Evolutionary conservation across 2,113 vertebrate genomes (phyloP), one percentile per base, ranked within the genome.

Genomic region (Tauraco erythrolophus): DNA sequence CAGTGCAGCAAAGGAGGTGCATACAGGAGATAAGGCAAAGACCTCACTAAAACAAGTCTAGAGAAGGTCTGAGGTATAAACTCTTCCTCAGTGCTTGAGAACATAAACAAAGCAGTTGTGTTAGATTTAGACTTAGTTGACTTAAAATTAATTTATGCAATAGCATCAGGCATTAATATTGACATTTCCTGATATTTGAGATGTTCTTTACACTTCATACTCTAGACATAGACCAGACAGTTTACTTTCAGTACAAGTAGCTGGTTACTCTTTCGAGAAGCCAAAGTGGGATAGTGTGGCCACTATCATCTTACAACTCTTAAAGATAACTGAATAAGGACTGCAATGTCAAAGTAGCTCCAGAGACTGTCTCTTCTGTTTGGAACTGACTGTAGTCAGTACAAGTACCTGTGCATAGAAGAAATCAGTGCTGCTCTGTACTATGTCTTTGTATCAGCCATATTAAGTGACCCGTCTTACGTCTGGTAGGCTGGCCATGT

Each of bases 141-240:
- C 92, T 96, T 92, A 85, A 96, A 88, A 90, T 94, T 6, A 92
- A 88, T 98, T 97, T 92, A 84, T 95, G 41, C 74, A 90, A 88
- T 75, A 60, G 35, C 43, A 87, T 83, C 85, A 91, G 87, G 33
- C 68, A 84, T 92, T 66, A 9, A 61, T 64, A 95, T 82, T 92
- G 97, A 96, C 88, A 95, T 95, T 98, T 95, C 64, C 62, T 88
- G 80, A 91, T 84, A 96, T 97, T 96, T 97, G 94, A 94, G 92
- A 94, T 95, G 92, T 62, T 98, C 85, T 96, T 98, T 97, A 90
- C 75, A 92, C 35, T 94, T 83, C 8, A 39, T n/a, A 25, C 35
- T 9, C 66, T 21, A 78, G 69, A 68, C 7, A 19, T 50, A 95
- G 43, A 17, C 22, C 45, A 80, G 72, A 87, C 14, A 87, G 79